These are phyloP conservation scores for Schizopygopsis malacanthus DNA, from an alignment of 2,797 vertebrate genomes.

Conservation along the genomic window DNA sequence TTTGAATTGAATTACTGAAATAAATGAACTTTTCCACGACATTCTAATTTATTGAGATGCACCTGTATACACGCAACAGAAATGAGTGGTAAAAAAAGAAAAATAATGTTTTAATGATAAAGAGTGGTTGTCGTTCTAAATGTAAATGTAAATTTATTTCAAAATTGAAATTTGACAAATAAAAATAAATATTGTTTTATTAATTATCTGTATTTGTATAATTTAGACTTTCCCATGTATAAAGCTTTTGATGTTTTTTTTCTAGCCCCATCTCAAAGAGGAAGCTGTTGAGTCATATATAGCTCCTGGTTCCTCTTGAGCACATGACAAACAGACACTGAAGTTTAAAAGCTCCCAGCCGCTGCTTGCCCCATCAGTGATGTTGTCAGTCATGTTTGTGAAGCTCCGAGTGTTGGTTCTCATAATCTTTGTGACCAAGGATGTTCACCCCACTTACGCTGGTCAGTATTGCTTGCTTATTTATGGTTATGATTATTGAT, in stretches of 20 bases:
- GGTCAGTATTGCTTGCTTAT: conserved; percentile 31
- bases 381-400: conserved; percentile 16
- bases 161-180: background rate
- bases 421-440: background rate
- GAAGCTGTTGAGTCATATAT: conserved; percentile 18
- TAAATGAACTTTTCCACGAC: too few relatives aligned
- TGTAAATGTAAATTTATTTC: background rate
- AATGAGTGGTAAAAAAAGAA: background rate
- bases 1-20: too few relatives aligned
- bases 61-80: too few relatives aligned
- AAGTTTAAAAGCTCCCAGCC: background rate
- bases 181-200: background rate
- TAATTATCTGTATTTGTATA: background rate
- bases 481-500: background rate
- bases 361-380: background rate
- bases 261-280: background rate
- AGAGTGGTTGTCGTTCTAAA: background rate
- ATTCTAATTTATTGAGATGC: too few relatives aligned
- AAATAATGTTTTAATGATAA: background rate
- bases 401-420: background rate
- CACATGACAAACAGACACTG: background rate
- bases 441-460: background rate
- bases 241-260: too few relatives aligned
- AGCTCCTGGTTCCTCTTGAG: background rate
- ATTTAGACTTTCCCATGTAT: too few relatives aligned